Percentiles rank a stretch among this genome's conserved stretches.
Evolutionary conservation across 2,888 invertebrate species (phyloP).

Genomic region (Eupithecia insigniata): DNA sequence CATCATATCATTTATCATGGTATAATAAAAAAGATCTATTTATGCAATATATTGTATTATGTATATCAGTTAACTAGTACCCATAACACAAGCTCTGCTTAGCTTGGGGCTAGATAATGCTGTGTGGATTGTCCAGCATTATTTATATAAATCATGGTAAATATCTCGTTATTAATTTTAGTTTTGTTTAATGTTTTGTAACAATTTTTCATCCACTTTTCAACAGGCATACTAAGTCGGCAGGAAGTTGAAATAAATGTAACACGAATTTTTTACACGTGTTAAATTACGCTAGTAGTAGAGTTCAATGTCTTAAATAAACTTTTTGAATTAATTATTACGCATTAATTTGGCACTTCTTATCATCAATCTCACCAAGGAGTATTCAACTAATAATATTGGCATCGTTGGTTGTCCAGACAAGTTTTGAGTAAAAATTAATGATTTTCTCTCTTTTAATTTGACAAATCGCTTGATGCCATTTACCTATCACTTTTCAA

Average conservation of each 20-base stretch:
- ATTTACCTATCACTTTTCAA: not conserved
- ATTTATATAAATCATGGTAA: too few relatives aligned
- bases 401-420: not conserved
- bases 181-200: not conserved
- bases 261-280: not conserved
- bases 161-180: too few relatives aligned
- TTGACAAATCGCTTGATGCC: slow-evolving; percentile 1
- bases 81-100: too few relatives aligned
- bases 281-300: too few relatives aligned
- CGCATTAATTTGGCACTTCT: not conserved
- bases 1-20: too few relatives aligned
- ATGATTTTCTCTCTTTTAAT: not conserved
- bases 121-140: too few relatives aligned
- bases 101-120: too few relatives aligned
- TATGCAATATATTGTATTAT: too few relatives aligned
- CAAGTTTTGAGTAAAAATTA: not conserved
- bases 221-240: not conserved
- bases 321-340: not conserved
- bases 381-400: not conserved
- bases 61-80: too few relatives aligned
- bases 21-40: too few relatives aligned
- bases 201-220: not conserved
- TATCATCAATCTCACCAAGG: not conserved
- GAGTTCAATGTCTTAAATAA: too few relatives aligned
- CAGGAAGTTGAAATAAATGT: not conserved